Conservation (phyloP, 2,888 invertebrate species). For the Pandemis heparana region DNA sequence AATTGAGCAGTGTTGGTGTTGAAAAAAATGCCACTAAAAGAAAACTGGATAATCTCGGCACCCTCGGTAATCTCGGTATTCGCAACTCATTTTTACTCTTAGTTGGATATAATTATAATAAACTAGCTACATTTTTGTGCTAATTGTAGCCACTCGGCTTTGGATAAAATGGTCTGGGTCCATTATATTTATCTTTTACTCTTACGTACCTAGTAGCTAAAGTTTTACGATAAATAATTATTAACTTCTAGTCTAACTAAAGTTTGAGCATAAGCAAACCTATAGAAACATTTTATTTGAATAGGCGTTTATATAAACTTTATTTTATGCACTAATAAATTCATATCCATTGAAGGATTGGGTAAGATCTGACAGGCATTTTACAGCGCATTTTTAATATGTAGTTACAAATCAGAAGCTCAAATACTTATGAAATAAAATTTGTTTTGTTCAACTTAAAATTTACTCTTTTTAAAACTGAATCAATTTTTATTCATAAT, state of each 20-base stretch:
- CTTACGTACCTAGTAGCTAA: neutral
- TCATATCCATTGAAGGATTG: too few species aligned
- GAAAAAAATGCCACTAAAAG: too few species aligned
- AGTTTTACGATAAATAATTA: neutral
- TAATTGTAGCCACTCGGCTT: neutral
- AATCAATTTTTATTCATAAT: too few species aligned
- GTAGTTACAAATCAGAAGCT: too few species aligned
- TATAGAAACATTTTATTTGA: neutral
- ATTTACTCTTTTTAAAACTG: too few species aligned
- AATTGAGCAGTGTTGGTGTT: too few species aligned
- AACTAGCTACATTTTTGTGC: conserved; percentile 3
- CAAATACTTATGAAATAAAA: too few species aligned
- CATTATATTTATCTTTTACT: neutral
- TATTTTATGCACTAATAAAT: too few species aligned
- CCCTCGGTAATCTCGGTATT: neutral
- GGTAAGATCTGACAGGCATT: too few species aligned
- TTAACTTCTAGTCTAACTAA: neutral
- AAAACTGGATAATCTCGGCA: too few species aligned
- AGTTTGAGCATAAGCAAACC: neutral
- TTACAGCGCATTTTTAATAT: too few species aligned
- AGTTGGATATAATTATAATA: conserved; percentile 9
- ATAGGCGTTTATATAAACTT: neutral
- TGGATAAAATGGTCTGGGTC: neutral
- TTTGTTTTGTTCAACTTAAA: too few species aligned
- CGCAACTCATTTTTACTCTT: neutral